Conservation (phyloP, 2,113 vertebrate genomes). For the Penelope pileata region DNA sequence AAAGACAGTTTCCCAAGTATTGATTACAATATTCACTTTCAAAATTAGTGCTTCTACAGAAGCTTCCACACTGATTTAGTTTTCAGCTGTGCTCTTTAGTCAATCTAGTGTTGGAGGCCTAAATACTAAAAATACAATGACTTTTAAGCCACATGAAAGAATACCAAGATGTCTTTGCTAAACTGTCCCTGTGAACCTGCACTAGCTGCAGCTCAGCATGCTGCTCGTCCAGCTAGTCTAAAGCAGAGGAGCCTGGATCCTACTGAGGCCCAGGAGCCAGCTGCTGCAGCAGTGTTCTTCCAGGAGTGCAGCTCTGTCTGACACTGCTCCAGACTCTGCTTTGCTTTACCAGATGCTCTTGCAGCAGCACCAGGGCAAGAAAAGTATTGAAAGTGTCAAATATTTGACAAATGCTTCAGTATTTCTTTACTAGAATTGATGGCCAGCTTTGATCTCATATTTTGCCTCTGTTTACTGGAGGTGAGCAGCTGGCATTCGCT, state of each 20-base stretch:
- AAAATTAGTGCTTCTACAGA: background rate
- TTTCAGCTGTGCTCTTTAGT: background rate
- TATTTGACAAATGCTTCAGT: constrained; percentile 25
- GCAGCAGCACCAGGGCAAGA: constrained; percentile 25
- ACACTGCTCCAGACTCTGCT: constrained; percentile 39
- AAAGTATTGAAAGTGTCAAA: constrained; percentile 20
- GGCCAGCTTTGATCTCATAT: background rate
- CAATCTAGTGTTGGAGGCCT: background rate
- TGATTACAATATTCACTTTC: background rate
- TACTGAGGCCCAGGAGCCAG: background rate
- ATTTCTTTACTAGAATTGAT: background rate
- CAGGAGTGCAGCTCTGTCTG: background rate
- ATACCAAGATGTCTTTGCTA: background rate
- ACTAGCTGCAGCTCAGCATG: background rate
- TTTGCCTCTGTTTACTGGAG: background rate
- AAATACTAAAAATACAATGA: background rate
- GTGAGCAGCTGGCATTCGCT: background rate
- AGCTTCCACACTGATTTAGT: background rate
- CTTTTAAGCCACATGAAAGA: background rate
- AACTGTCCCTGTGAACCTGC: background rate
- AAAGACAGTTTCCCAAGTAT: background rate
- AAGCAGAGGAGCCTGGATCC: background rate
- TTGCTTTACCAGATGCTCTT: constrained; percentile 51
- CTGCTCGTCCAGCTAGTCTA: background rate
- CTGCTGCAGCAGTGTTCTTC: constrained; percentile 43